phyloP scores from a whole-genome alignment of 1,140 invertebrate species.

The Ganaspis sp. region DNA sequence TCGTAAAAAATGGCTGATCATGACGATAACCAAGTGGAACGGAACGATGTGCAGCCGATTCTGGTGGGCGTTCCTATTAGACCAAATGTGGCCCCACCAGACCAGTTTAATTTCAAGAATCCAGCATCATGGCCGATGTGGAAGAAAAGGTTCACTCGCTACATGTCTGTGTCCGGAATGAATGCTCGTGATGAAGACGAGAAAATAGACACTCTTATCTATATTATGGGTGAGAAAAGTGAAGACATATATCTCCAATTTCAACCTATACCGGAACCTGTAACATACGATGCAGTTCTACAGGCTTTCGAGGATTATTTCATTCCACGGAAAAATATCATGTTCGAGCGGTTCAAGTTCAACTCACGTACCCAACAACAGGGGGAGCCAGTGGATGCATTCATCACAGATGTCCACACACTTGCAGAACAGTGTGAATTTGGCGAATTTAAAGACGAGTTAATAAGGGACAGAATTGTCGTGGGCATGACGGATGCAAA shows the following conservation, averaged over 20 bases:
- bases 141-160: constrained; percentile 54
- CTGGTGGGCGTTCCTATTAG: background rate
- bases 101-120: constrained; percentile 43
- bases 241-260: constrained; percentile 55
- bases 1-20: too few relatives aligned
- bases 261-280: background rate
- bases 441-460: constrained; percentile 59
- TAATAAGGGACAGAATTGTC: constrained; percentile 67
- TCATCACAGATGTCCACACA: constrained; percentile 64
- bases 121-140: constrained; percentile 52
- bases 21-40: too few relatives aligned
- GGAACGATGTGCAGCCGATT: too few relatives aligned
- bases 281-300: constrained; percentile 46
- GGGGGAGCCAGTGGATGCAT: constrained; percentile 60
- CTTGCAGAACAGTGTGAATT: constrained; percentile 66
- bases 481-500: constrained; percentile 58
- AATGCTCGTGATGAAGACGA: constrained; percentile 48
- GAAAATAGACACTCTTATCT: constrained; percentile 55
- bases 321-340: constrained; percentile 61
- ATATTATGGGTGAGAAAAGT: constrained; percentile 57
- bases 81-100: constrained; percentile 28
- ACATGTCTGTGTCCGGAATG: constrained; percentile 48
- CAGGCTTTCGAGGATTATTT: constrained; percentile 64
- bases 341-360: constrained; percentile 66
- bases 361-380: constrained; percentile 60